Evolutionary conservation across 2,888 invertebrate genomes (phyloP).

Genomic region (Salticus scenicus): DNA sequence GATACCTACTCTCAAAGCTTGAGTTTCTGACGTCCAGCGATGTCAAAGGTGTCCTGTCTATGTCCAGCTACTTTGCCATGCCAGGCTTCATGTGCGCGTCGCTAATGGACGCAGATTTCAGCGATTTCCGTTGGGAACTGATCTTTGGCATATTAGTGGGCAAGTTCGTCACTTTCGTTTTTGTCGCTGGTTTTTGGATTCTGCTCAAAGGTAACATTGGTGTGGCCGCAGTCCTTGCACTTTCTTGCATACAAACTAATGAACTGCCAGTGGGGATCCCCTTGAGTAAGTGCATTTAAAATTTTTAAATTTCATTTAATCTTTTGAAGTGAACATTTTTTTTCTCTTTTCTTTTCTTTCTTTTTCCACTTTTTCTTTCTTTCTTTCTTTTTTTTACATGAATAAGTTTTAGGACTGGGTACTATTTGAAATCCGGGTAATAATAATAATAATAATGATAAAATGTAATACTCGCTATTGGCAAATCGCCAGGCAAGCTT

Average conservation of each 20-base stretch:
- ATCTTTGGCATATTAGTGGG: constrained; percentile 35
- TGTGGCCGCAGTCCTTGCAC: constrained; percentile 32
- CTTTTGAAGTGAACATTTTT: too few relatives aligned
- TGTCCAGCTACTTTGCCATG: constrained; percentile 45
- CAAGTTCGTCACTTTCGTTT: constrained; percentile 36
- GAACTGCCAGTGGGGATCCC: constrained; percentile 60
- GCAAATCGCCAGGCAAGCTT: too few relatives aligned
- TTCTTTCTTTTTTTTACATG: too few relatives aligned
- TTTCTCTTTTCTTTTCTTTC: too few relatives aligned
- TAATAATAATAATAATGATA: too few relatives aligned
- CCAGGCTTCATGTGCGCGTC: constrained; percentile 53
- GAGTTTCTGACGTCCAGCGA: constrained; percentile 41
- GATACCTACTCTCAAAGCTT: constrained; percentile 35
- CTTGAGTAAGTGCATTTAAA: constrained; percentile 34
- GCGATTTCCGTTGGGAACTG: constrained; percentile 44
- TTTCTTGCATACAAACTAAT: constrained; percentile 52
- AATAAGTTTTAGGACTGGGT: too few relatives aligned
- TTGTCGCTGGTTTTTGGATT: not conserved
- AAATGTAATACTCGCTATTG: too few relatives aligned
- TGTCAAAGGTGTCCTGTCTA: constrained; percentile 27
- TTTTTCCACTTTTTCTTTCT: too few relatives aligned
- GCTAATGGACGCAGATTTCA: constrained; percentile 36
- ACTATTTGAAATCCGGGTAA: too few relatives aligned
- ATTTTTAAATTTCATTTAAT: too few relatives aligned
- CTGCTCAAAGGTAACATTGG: constrained; percentile 21